Base-by-base conservation (phyloP, 2,113 vertebrate genomes). In the Electrona antarctica region DNA sequence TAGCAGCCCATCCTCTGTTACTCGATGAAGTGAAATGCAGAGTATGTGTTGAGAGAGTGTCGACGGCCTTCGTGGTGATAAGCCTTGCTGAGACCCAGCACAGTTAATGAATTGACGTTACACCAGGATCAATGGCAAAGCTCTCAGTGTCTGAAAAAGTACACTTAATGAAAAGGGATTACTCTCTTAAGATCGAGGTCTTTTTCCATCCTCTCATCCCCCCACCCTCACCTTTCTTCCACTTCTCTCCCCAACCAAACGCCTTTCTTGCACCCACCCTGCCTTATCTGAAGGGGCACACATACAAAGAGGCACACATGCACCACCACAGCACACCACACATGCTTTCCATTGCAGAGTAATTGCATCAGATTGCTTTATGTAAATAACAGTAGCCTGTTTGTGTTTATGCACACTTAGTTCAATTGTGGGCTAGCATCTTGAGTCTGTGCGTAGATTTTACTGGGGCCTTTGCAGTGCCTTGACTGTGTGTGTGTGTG, bases 141-240 rank as follows among this genome's bases (percentile, higher is more conserved):
- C 81, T 89, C 86, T 79, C 76, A 85, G 84, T 64, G 79, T 85
- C 78, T 85, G 76, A 84, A 87, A 83, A 86, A 80, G 76, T 78
- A 51, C 59, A 80, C 81, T 81, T 89, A 90, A 92, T 92, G 89
- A 90, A 90, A 88, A 89, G 81, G 89, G 88, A 93, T 93, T 90
- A 90, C 78, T 85, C 86, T 89, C 79, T 80, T 80, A 89, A 86
- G 88, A 91, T 87, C 90, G 90, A 83, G 90, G 90, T 83, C 80
- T 65, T 71, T 83, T 60, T 59, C 82, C 68, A 78, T 75, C 59
- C 62, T 7, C 49, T 21, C 41, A 74, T 15, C 58, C 46, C 76
- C 60, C 29, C 29, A 73, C 76, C 69, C 48, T 59, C 15, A 74
- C 66, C 84, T 66, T 70, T 45, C 29, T 70, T 67, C 59, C 57